Evolutionary conservation across 2,888 invertebrate genomes (phyloP).

Genomic region (Heterodera filipjevi): DNA sequence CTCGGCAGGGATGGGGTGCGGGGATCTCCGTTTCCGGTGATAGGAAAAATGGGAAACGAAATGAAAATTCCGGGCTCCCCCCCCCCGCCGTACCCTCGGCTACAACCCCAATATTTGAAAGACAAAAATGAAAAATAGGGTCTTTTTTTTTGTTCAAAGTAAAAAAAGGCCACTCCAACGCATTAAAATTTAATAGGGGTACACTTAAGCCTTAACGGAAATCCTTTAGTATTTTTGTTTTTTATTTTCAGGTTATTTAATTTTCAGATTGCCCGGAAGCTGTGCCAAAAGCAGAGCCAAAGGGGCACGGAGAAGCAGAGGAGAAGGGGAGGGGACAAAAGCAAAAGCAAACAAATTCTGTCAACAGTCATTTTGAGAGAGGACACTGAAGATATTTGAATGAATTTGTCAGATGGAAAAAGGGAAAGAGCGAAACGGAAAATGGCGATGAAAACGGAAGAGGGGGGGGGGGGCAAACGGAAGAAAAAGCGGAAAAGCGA

Average conservation of each 20-base stretch:
- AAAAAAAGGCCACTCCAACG: too few relatives aligned
- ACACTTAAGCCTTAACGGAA: too few relatives aligned
- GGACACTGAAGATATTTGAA: neutral
- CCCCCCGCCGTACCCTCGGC: too few relatives aligned
- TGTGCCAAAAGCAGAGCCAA: neutral
- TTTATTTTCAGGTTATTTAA: neutral
- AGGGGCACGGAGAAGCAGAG: neutral
- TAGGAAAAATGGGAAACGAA: too few relatives aligned
- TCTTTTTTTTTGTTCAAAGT: too few relatives aligned
- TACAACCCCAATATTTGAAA: too few relatives aligned
- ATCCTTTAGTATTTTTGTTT: too few relatives aligned
- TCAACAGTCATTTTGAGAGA: neutral
- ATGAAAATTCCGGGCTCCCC: too few relatives aligned
- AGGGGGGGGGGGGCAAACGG: neutral
- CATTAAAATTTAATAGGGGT: too few relatives aligned
- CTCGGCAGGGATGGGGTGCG: too few relatives aligned
- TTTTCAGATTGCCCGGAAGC: neutral
- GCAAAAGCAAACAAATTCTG: conserved; percentile 9
- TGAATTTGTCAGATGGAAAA: conserved; percentile 3
- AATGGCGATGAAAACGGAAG: neutral
- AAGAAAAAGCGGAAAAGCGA: neutral
- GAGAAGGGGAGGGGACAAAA: neutral
- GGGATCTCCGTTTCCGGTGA: too few relatives aligned
- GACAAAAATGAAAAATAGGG: too few relatives aligned
- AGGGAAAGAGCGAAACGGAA: neutral